Conservation (phyloP, 2,888 invertebrate species). For the Galeruca laticollis region DNA sequence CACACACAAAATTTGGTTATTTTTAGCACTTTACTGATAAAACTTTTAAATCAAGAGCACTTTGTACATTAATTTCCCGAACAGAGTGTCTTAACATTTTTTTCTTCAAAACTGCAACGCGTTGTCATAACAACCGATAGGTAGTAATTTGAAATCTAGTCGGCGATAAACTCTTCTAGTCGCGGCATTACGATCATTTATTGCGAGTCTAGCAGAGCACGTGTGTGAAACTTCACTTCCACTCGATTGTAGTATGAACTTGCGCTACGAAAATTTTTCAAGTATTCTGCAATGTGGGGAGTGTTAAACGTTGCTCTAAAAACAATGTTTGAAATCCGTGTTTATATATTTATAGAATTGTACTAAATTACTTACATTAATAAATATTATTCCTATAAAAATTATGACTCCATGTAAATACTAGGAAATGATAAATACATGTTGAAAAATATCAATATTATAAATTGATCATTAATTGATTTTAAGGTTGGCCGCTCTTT, state of each 20-base stretch:
- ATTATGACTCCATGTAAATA: too few species aligned
- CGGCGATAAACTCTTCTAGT: not conserved
- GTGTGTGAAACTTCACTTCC: not conserved
- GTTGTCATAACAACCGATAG: not conserved
- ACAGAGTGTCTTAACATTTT: not conserved
- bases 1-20: not conserved
- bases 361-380: too few species aligned
- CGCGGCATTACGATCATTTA: not conserved
- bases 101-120: not conserved
- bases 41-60: not conserved
- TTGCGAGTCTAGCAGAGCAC: not conserved
- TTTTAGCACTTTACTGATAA: not conserved
- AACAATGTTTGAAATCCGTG: not conserved
- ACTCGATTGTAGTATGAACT: not conserved
- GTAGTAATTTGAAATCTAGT: not conserved
- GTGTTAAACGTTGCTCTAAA: not conserved
- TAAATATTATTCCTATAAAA: too few species aligned
- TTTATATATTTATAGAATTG: too few species aligned
- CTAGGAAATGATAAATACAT: too few species aligned
- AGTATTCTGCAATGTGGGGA: slow-evolving; percentile 4
- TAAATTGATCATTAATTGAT: too few species aligned
- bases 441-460: too few species aligned
- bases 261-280: not conserved
- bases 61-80: not conserved
- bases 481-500: too few species aligned